Evolutionary conservation across 2,888 invertebrate genomes (phyloP), one percentile per base, ranked within the genome.

Genomic region (Synergus japonicus): DNA sequence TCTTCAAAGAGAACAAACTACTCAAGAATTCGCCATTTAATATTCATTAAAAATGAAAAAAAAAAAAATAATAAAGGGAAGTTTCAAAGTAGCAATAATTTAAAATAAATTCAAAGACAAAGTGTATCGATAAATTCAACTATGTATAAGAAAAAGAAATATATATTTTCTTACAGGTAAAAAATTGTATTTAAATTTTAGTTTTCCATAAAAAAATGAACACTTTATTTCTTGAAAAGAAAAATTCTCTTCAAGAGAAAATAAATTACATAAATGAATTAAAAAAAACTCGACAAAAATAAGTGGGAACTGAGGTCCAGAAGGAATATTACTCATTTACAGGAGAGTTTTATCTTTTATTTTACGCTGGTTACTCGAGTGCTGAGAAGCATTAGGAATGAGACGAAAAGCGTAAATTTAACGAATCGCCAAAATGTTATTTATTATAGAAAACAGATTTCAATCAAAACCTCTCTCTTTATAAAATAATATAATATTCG

Each of bases 351-450:
- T 73, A 73, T 73, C 37, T 54, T 73, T 37, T 54, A 73, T 69
- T 37, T 73, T 37, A 73, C 15, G 54, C 41, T 49, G 37, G 9
- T 4, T 9, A 18, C 29, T 49, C n/a, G 4, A 9, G 15, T 15
- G 29, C 15, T 49, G 54, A 54, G n/a, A 10, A 54, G 54, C 49
- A 15, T 49, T 73, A 13, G 49, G 54, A 37, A 73, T 73, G n/a
- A 73, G 49, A 8, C 29, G 1, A 41, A 54, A 73, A 37, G 73
- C n/a, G n/a, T 41, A 41, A 37, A 54, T 73, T 10, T 73, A 73
- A 54, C 54, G 73, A 73, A 73, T 73, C 73, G 29, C 54, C 37
- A 73, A 73, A 73, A 73, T 73, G n/a, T 13, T 13, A 43, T 29
- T 69, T 46, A 22, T 22, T 22, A 37, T 5, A 49, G 15, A 29